phyloP scores from a whole-genome alignment of 2,888 invertebrate genomes.

The Camponotus fellah region DNA sequence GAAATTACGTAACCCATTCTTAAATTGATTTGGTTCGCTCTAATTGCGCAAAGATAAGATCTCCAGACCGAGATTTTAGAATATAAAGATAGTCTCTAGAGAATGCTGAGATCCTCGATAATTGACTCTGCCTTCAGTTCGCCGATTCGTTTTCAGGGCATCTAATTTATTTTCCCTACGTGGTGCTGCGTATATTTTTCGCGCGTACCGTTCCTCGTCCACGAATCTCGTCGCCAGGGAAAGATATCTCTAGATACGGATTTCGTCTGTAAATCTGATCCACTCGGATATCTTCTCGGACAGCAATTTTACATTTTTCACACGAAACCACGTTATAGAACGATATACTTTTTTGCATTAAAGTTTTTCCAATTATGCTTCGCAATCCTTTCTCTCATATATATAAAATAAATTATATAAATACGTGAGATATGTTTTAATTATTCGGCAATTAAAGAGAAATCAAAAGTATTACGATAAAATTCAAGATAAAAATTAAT shows the following conservation, averaged over 20 bases:
- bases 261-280: constrained; percentile 68
- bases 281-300: constrained; percentile 48
- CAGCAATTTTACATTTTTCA: constrained; percentile 53
- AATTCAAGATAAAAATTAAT: neutral
- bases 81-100: constrained; percentile 71
- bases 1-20: neutral
- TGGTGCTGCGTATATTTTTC: constrained; percentile 73
- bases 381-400: neutral
- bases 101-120: constrained; percentile 78
- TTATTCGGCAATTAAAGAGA: neutral
- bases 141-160: constrained; percentile 72
- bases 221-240: constrained; percentile 31
- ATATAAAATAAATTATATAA: neutral
- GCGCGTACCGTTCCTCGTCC: constrained; percentile 51
- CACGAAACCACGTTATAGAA: neutral
- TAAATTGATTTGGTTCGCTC: neutral
- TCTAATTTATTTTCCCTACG: constrained; percentile 78
- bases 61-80: constrained; percentile 67
- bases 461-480: neutral
- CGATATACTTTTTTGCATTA: neutral
- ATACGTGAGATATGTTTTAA: neutral
- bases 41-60: constrained; percentile 44
- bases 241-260: constrained; percentile 65
- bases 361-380: neutral
- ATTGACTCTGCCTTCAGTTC: constrained; percentile 81